Base-by-base conservation (phyloP, 2,113 vertebrate species). In the Varanus salvator region DNA sequence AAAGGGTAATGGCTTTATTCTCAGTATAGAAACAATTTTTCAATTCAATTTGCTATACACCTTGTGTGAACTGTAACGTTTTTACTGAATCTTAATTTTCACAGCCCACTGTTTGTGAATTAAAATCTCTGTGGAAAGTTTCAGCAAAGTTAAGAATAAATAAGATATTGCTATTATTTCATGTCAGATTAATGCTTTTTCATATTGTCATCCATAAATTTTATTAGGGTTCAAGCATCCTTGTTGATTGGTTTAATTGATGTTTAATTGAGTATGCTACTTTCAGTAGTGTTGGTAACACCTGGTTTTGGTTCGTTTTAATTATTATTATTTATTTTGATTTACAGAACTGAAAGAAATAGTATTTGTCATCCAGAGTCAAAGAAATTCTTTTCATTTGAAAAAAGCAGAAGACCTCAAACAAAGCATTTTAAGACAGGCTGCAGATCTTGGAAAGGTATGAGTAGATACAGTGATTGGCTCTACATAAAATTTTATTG, bases 341-440 rank as follows among this genome's bases (percentile, higher is more conserved):
- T 96, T 96, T 94, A 87, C 96, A 99, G 99, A 98, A 93, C 95
- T 99, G 95, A 97, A 96, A 96, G 97, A 97, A 96, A 97, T 99
- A 93, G 97, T 99, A 74, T 99, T 99, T 96, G 93, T 99, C 95
- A 98, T 99, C 97, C 99, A 99, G 97, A 99, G 99, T 96, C 99
- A 99, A 94, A 98, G 98, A 93, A 98, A 99, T 96, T 97, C 98
- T 92, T 98, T 98, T 96, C 99, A 99, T 92, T 97, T 95, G 90
- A 97, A 96, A 92, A 98, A 96, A 96, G 98, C 98, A 12, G 97
- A 98, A 88, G 97, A 97, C 77, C 96, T 96, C 90, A 97, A 96
- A 95, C 95, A 93, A 78, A 97, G 96, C 94, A 97, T 99, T 94
- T 97, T 98, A 83, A 93, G 97, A 85, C 98, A 99, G 95, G 97